Percentiles rank a stretch among this genome's conserved stretches.
Conservation (phyloP, 2,797 vertebrate genomes). For the Galagoides demidoff region DNA sequence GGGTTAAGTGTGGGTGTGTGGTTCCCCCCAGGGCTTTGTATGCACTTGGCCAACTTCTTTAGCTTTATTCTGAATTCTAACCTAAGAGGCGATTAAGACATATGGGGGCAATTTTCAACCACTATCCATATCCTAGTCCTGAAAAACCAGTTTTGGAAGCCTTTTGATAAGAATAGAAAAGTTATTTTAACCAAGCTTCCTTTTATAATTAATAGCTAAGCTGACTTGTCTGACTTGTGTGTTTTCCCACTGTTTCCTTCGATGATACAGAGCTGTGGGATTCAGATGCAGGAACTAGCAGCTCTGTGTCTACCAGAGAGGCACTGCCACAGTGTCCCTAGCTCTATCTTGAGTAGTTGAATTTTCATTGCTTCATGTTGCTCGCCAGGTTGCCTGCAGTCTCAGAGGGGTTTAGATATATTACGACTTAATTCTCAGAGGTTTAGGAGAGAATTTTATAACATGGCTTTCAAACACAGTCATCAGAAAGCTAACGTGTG, state of each 20-base stretch:
- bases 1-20: background rate
- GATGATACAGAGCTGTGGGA: background rate
- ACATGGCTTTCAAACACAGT: background rate
- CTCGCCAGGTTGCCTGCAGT: background rate
- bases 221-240: background rate
- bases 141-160: conserved; percentile 87
- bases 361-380: background rate
- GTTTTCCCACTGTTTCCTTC: conserved; percentile 4
- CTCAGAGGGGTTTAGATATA: background rate
- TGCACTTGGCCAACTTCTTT: background rate
- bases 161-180: conserved; percentile 83
- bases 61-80: conserved; percentile 30
- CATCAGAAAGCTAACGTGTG: background rate
- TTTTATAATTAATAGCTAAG: conserved; percentile 55
- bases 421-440: background rate
- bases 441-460: background rate
- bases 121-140: conserved; percentile 81
- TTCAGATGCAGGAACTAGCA: background rate
- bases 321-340: background rate
- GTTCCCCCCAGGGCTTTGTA: background rate
- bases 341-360: background rate
- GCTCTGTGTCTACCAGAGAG: background rate
- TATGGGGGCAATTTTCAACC: conserved; percentile 69
- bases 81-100: conserved; percentile 49
- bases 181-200: conserved; percentile 60